These are phyloP conservation scores for Ascidia mentula DNA, from an alignment of 23 tunicate species.

Conservation along the genomic window DNA sequence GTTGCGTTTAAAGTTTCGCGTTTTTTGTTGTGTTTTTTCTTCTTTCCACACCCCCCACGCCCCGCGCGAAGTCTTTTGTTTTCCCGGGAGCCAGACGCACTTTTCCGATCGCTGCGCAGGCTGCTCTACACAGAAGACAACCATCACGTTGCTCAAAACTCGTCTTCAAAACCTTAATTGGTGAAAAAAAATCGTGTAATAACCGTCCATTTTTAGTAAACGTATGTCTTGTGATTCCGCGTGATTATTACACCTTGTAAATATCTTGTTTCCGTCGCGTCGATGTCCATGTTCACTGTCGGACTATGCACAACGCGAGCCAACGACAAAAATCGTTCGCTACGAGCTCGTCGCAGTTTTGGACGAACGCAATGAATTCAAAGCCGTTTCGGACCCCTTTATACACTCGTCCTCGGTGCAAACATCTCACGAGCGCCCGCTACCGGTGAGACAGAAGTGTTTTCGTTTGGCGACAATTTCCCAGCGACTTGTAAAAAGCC, in stretches of 20 bases:
- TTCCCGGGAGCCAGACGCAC: slow-evolving; percentile 3
- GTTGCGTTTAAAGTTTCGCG: background rate
- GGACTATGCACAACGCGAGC: background rate
- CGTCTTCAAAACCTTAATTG: background rate
- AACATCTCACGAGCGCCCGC: background rate
- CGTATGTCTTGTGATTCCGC: too few relatives aligned
- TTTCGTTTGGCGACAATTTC: background rate
- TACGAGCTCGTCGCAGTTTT: background rate
- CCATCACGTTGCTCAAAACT: background rate
- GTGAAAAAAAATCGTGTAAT: too few relatives aligned
- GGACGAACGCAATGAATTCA: background rate
- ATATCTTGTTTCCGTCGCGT: background rate
- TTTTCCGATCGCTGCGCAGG: slow-evolving; percentile 1
- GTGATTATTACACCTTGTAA: background rate
- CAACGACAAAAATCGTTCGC: background rate
- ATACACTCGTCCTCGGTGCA: background rate
- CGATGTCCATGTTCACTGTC: background rate
- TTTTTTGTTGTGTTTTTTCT: background rate
- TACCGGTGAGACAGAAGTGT: background rate
- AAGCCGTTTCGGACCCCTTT: background rate
- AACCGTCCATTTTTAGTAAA: too few relatives aligned
- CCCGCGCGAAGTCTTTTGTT: background rate
- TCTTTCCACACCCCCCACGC: background rate
- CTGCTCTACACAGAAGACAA: background rate
- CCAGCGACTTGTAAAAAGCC: slow-evolving; percentile 5